Evolutionary conservation across 2,113 vertebrate genomes (phyloP).

Genomic region (Dicerorhinus sumatrensis): DNA sequence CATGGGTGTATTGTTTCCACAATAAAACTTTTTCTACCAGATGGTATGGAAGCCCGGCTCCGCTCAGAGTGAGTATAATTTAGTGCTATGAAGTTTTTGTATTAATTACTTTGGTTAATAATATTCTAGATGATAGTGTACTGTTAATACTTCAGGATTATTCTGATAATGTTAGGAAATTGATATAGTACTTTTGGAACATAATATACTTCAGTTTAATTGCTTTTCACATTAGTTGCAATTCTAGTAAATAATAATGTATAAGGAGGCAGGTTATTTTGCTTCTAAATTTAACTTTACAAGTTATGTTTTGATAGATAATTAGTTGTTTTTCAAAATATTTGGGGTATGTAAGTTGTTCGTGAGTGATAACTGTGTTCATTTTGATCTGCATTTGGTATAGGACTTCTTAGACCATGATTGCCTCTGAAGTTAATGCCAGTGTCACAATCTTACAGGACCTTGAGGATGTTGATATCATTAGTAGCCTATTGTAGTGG

Average conservation of each 20-base stretch:
- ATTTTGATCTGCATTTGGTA: constrained; percentile 35
- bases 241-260: constrained; percentile 40
- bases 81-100: constrained; percentile 59
- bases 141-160: constrained; percentile 48
- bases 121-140: constrained; percentile 12
- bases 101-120: constrained; percentile 56
- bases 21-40: constrained; percentile 99
- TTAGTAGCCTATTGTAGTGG: constrained; percentile 40
- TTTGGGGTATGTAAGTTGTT: constrained; percentile 23
- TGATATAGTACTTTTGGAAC: not conserved
- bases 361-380: constrained; percentile 1
- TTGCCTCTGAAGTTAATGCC: constrained; percentile 50
- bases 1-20: constrained; percentile 99
- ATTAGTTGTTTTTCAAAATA: not conserved
- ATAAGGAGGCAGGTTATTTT: constrained; percentile 30
- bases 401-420: constrained; percentile 25
- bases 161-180: constrained; percentile 53
- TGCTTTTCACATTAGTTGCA: constrained; percentile 28
- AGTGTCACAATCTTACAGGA: not conserved
- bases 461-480: not conserved
- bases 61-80: constrained; percentile 96
- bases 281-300: constrained; percentile 51
- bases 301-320: constrained; percentile 31
- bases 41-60: constrained; percentile 98
- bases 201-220: constrained; percentile 49